These are phyloP conservation scores for Agriopis leucophaearia DNA, from an alignment of 2,888 invertebrate species.

Conservation along the genomic window DNA sequence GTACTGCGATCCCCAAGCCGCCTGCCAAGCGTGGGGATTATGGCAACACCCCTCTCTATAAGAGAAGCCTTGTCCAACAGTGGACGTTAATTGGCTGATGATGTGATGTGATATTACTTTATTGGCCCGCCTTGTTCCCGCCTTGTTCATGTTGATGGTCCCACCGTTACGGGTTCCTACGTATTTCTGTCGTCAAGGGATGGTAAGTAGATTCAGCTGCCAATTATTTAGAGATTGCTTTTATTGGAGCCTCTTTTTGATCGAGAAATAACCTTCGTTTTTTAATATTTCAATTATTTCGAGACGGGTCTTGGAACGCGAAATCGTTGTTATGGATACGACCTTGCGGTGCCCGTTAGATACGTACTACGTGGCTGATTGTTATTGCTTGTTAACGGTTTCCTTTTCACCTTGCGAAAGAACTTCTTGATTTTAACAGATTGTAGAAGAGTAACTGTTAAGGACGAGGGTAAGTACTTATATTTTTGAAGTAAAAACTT, in stretches of 20 bases:
- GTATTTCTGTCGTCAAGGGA: constrained; percentile 35
- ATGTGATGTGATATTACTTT: too few species aligned
- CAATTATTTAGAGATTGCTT: constrained; percentile 45
- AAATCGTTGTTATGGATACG: constrained; percentile 17
- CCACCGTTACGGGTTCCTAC: constrained; percentile 43
- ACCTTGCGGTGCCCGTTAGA: constrained; percentile 15
- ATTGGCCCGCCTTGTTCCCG: constrained; percentile 55
- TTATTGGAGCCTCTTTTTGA: constrained; percentile 25
- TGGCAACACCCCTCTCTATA: too few species aligned
- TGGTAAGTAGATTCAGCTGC: constrained; percentile 41
- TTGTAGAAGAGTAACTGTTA: neutral
- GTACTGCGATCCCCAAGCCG: too few species aligned
- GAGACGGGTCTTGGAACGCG: constrained; percentile 13
- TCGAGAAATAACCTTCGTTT: constrained; percentile 26
- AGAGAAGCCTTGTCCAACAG: too few species aligned
- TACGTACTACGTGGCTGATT: constrained; percentile 15
- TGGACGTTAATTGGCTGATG: too few species aligned
- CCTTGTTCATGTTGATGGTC: too few species aligned
- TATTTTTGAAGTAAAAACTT: too few species aligned
- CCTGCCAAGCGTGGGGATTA: too few species aligned
- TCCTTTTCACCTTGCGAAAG: neutral
- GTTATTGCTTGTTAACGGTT: constrained; percentile 12
- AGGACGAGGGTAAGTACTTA: too few species aligned
- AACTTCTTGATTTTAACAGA: neutral
- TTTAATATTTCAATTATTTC: constrained; percentile 21